Conservation (phyloP, 2,113 vertebrate species). For the Gavialis gangeticus region DNA sequence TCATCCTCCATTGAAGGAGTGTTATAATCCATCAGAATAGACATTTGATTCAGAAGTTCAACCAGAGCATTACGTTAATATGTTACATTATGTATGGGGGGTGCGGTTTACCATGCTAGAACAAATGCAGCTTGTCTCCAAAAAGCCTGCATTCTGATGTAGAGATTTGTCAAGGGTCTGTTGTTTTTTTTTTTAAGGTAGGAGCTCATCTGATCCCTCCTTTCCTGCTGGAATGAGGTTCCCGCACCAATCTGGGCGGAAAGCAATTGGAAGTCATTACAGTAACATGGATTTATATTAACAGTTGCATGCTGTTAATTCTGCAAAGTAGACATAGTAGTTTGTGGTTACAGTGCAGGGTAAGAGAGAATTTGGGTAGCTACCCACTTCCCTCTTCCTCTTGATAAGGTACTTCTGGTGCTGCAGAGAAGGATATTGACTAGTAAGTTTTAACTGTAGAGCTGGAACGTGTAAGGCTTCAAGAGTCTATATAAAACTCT, state of each 20-base stretch:
- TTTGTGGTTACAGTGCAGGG: slow-evolving; percentile 58
- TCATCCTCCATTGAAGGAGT: neutral
- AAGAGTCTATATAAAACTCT: neutral
- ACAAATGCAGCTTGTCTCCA: neutral
- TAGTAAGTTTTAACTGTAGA: neutral
- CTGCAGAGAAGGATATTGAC: neutral
- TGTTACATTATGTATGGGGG: neutral
- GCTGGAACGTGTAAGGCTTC: neutral
- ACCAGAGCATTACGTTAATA: neutral
- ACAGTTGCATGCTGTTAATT: slow-evolving; percentile 62
- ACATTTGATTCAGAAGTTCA: neutral
- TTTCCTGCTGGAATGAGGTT: neutral
- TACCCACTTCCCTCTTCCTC: neutral
- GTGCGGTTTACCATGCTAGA: neutral
- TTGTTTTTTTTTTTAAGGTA: neutral
- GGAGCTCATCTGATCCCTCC: neutral
- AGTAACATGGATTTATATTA: slow-evolving; percentile 15
- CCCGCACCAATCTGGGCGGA: neutral
- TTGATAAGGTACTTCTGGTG: neutral
- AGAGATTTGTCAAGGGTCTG: neutral
- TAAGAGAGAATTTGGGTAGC: neutral
- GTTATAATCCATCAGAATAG: neutral
- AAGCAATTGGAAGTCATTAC: slow-evolving; percentile 42
- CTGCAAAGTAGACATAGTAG: slow-evolving; percentile 39
- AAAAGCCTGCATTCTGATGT: neutral